Conservation (phyloP, 2,797 vertebrate species). For the Ammospiza maritima region DNA sequence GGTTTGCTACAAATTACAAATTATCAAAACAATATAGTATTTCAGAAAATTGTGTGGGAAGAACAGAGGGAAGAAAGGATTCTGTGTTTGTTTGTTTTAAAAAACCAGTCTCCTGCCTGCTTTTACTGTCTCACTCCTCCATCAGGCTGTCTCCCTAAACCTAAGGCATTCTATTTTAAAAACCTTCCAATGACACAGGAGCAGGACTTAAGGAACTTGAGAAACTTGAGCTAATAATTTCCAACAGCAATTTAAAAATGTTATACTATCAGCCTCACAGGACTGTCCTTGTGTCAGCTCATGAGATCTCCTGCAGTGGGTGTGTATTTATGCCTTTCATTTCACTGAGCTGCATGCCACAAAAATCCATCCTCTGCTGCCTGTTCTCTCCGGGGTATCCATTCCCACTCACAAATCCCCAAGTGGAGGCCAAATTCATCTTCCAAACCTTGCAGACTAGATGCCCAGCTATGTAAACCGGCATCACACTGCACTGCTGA, state of each 20-base stretch:
- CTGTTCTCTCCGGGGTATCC: not conserved
- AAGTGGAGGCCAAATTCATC: not conserved
- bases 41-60: slow-evolving; percentile 20
- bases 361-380: not conserved
- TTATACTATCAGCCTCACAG: slow-evolving; percentile 7
- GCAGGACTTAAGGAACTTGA: not conserved
- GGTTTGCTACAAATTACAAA: slow-evolving; percentile 11
- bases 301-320: not conserved
- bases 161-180: not conserved
- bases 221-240: slow-evolving; percentile 4
- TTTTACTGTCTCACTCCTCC: not conserved
- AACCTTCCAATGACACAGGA: not conserved
- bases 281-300: not conserved
- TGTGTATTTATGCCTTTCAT: not conserved
- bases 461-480: not conserved
- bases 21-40: slow-evolving; percentile 13
- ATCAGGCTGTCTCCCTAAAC: not conserved
- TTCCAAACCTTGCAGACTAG: not conserved
- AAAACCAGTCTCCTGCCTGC: not conserved
- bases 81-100: not conserved
- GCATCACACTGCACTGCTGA: not conserved
- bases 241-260: not conserved
- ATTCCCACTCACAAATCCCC: not conserved
- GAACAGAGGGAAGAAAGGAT: not conserved
- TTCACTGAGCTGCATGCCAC: not conserved